Conservation (phyloP, 1,140 invertebrate species). For the Drosophila aff. region DNA sequence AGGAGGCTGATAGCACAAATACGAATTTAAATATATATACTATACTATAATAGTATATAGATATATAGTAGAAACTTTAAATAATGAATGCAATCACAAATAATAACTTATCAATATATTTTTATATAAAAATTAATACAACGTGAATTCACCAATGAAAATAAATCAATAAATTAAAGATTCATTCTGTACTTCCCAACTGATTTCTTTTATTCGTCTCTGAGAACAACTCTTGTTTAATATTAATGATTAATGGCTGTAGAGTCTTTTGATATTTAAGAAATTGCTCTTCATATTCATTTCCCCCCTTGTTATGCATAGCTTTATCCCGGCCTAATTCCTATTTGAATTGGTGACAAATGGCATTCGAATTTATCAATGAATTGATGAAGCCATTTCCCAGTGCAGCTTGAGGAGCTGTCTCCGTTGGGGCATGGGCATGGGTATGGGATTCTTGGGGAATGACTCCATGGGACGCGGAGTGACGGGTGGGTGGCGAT, state of each 20-base stretch:
- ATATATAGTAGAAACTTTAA: too few species aligned
- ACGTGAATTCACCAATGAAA: not conserved
- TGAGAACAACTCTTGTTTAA: too few species aligned
- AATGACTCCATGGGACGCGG: not conserved
- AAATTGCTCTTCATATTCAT: not conserved
- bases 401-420: conserved; percentile 14
- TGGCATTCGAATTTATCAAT: conserved; percentile 12
- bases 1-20: not conserved
- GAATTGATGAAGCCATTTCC: conserved; percentile 13
- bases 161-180: not conserved
- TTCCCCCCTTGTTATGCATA: not conserved
- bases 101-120: not conserved
- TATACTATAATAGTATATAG: too few species aligned
- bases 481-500: conserved; percentile 8
- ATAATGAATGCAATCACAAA: not conserved
- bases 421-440: not conserved
- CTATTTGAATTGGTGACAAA: conserved; percentile 4
- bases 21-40: not conserved
- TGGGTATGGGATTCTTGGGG: not conserved
- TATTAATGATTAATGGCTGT: not conserved
- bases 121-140: not conserved
- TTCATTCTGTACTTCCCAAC: too few species aligned
- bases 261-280: not conserved
- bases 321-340: not conserved
- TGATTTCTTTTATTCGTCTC: too few species aligned